Conservation (phyloP, 2,797 vertebrate genomes). For the Pangasius mekongensis region DNA sequence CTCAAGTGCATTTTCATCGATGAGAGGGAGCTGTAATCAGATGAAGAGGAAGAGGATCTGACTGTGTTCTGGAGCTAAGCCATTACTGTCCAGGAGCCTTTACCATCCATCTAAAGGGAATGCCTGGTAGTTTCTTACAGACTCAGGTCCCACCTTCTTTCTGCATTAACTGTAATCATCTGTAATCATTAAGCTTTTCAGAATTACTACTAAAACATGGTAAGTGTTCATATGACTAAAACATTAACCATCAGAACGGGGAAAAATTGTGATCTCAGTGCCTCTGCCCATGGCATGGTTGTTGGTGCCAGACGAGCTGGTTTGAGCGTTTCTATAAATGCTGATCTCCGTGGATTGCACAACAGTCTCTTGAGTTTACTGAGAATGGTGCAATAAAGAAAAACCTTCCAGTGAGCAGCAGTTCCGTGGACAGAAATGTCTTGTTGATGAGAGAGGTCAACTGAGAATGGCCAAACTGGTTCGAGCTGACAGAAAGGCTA, state of each 20-base stretch:
- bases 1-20: not conserved
- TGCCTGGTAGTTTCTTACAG: too few relatives aligned
- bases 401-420: not conserved
- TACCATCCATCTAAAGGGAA: not conserved
- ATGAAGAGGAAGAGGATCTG: constrained; percentile 14
- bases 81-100: not conserved
- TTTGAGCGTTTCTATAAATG: not conserved
- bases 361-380: not conserved
- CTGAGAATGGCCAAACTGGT: not conserved
- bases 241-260: not conserved
- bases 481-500: not conserved
- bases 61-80: constrained; percentile 1
- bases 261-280: not conserved
- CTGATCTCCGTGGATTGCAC: not conserved
- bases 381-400: not conserved
- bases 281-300: not conserved
- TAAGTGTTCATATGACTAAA: not conserved
- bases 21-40: not conserved
- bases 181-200: not conserved
- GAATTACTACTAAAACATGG: not conserved
- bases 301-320: not conserved
- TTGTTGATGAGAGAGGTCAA: not conserved
- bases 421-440: not conserved
- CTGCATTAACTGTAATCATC: not conserved
- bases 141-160: not conserved